phyloP scores from a whole-genome alignment of 2,113 vertebrate genomes.

The Pelecanus crispus region DNA sequence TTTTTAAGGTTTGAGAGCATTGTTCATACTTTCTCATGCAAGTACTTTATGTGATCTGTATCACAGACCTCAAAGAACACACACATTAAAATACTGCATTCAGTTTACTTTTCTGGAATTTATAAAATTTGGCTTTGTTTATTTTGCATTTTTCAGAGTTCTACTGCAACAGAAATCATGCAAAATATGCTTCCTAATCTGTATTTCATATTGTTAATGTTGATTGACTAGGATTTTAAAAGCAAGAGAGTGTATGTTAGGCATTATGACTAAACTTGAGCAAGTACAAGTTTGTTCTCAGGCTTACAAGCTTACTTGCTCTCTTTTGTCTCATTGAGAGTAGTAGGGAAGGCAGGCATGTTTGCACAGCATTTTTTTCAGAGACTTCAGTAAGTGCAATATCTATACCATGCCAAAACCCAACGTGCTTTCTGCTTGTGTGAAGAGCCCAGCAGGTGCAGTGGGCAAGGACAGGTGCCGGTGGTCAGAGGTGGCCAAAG shows the following conservation, averaged over 20 bases:
- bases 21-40: not conserved
- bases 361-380: not conserved
- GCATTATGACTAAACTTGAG: not conserved
- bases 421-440: not conserved
- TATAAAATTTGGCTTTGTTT: not conserved
- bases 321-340: not conserved
- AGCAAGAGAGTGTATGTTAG: not conserved
- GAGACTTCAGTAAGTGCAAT: not conserved
- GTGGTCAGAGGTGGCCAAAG: not conserved
- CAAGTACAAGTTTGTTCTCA: not conserved
- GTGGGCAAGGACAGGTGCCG: rapidly evolving
- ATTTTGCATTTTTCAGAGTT: not conserved
- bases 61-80: not conserved
- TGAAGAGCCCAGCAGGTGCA: not conserved
- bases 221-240: not conserved
- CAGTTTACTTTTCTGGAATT: not conserved
- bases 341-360: not conserved
- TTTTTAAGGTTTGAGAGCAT: not conserved
- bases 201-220: not conserved
- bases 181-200: not conserved
- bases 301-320: not conserved
- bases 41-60: not conserved
- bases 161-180: not conserved
- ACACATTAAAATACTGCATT: not conserved
- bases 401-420: not conserved